Base-by-base conservation (phyloP, 2,797 vertebrate genomes). In the Neomorphus geoffroyi region DNA sequence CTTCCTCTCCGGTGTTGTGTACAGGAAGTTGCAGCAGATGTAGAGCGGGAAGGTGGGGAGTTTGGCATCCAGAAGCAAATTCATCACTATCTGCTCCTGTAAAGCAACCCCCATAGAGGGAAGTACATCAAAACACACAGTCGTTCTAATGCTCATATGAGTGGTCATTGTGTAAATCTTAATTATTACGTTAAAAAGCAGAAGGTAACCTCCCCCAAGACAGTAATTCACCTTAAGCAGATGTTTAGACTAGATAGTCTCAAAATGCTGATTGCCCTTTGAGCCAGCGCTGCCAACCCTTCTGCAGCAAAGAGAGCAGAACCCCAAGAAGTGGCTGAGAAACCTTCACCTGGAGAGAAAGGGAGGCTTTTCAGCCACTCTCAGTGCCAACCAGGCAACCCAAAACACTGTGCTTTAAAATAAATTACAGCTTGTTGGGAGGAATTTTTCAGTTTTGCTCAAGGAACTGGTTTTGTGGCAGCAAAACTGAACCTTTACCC, bases 11-110 rank as follows among this genome's bases (percentile, higher is more conserved):
- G 99, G 98, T 0, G 99, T 99, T 0, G 99, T 99, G 93, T 99
- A 99, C 85, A 99, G 97, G 98, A 99, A 99, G 97, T 99, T 99
- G 96, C 99, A 99, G 98, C 98, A 99, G 94, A 99, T 98, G 15
- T 99, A 99, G 18, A 99, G 98, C 1, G 99, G 99, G 97, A 99
- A 99, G 48, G 98, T 97, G 82, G 99, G 97, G 92, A 99, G 97
- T 2, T 99, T 98, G 82, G 99, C 99, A 98, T 99, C 99, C 98
- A 99, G 96, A 92, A 23, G 46, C 46, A 48, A 48, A 48, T 99
- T 99, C 99, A 99, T 99, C 91, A 99, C 99, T 18, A 99, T 98
- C 85, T 99, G 99, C 95, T 99, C 99, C 99, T 99, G 90, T 11
- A 90, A 86, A 81, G 92, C 66, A 95, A 90, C 88, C 66, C 15